These are phyloP conservation scores for Pseudochromis fuscus DNA, from an alignment of 2,797 vertebrate species.

Conservation along the genomic window DNA sequence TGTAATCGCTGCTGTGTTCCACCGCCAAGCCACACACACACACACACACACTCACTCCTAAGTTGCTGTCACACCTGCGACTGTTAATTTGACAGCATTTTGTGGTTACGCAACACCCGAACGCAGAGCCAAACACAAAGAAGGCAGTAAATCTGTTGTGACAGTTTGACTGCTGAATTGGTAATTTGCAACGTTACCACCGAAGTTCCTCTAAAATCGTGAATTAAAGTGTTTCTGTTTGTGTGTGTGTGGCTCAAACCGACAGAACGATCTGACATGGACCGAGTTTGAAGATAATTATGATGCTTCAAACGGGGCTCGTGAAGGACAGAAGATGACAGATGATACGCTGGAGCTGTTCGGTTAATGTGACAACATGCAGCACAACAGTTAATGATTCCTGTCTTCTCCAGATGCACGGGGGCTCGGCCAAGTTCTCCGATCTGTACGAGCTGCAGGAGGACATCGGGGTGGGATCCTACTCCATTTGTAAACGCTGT, in stretches of 20 bases:
- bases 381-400: constrained; percentile 10
- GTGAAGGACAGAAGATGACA: constrained; percentile 15
- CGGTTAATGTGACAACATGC: not conserved
- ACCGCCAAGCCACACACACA: not conserved
- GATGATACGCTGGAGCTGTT: not conserved
- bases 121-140: constrained; percentile 2
- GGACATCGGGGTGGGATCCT: constrained; percentile 97
- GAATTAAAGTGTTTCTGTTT: not conserved
- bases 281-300: not conserved
- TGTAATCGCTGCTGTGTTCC: not conserved
- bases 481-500: constrained; percentile 97
- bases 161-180: constrained; percentile 28
- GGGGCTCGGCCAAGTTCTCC: constrained; percentile 90
- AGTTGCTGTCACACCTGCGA: constrained; percentile 2
- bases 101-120: not conserved
- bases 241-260: not conserved
- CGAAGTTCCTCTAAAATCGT: constrained; percentile 1
- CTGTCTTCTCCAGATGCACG: constrained; percentile 87
- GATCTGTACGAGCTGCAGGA: constrained; percentile 96
- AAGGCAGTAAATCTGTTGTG: constrained; percentile 15
- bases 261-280: not conserved
- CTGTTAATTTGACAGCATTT: constrained; percentile 13
- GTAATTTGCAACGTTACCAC: not conserved
- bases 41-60: not conserved
- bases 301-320: not conserved